Conservation (phyloP, 2,113 vertebrate species). For the Tetrao urogallus region DNA sequence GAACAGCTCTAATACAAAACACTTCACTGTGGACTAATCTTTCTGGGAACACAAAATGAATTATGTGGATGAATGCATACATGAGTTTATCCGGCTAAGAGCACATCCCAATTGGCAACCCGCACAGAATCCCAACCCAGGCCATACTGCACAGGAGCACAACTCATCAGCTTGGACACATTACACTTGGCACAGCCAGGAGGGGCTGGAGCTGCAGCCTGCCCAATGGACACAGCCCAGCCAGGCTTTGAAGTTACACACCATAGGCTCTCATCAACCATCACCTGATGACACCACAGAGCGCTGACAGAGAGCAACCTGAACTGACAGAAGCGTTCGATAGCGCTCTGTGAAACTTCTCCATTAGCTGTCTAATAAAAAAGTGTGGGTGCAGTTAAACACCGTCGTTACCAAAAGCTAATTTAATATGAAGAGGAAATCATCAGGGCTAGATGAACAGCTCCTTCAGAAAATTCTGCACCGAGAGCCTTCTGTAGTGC, state of each 20-base stretch:
- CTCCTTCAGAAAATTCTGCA: background rate
- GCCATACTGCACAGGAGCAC: accelerated
- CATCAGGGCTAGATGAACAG: background rate
- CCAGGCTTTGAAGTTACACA: background rate
- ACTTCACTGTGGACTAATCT: accelerated
- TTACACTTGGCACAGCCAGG: accelerated
- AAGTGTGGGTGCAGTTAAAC: background rate
- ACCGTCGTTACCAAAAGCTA: background rate
- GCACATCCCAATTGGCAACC: accelerated
- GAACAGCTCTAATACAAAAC: background rate
- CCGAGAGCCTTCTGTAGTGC: background rate
- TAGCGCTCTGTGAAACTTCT: background rate
- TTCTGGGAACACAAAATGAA: background rate
- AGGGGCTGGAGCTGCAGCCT: background rate
- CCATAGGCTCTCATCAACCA: accelerated
- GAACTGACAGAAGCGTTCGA: background rate
- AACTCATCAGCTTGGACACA: background rate
- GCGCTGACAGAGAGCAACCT: too few relatives aligned
- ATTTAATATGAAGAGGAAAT: background rate
- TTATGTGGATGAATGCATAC: background rate
- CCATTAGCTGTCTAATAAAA: background rate
- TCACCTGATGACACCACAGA: background rate
- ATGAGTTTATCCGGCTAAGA: accelerated
- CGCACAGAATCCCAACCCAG: accelerated
- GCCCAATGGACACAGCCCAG: background rate